phyloP scores from a whole-genome alignment of 2,888 invertebrate genomes.

The Colletes collaris region DNA sequence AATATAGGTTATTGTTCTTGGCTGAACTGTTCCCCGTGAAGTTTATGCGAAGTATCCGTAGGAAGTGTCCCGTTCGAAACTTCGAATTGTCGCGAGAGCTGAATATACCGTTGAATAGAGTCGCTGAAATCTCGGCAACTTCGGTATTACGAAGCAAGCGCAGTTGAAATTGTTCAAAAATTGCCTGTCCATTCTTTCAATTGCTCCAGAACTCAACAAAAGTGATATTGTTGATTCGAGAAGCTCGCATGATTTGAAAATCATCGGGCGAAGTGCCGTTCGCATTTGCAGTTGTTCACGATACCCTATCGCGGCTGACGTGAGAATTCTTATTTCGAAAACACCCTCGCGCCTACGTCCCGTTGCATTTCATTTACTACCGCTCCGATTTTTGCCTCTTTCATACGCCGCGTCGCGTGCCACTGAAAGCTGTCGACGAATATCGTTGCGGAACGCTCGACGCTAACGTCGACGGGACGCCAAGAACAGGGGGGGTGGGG shows the following conservation, averaged over 20 bases:
- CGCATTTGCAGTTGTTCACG: slow-evolving; percentile 29
- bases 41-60: too few relatives aligned
- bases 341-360: background rate
- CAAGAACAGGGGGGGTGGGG: background rate
- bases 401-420: slow-evolving; percentile 23
- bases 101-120: too few relatives aligned
- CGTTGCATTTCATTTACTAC: slow-evolving; percentile 49
- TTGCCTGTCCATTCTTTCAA: too few relatives aligned
- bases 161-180: too few relatives aligned
- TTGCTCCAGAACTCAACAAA: too few relatives aligned
- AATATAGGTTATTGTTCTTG: too few relatives aligned
- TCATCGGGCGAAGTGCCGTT: slow-evolving; percentile 22
- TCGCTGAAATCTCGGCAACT: too few relatives aligned
- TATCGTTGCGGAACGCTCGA: slow-evolving; percentile 21
- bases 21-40: too few relatives aligned
- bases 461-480: background rate
- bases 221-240: too few relatives aligned
- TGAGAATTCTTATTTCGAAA: slow-evolving; percentile 51
- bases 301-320: background rate
- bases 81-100: too few relatives aligned
- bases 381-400: slow-evolving; percentile 31
- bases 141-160: too few relatives aligned
- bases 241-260: slow-evolving; percentile 4
- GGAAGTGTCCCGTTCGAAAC: too few relatives aligned
- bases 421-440: slow-evolving; percentile 48